Evolutionary conservation across 2,797 vertebrate genomes (phyloP).

Genomic region (Chromobotia macracanthus): DNA sequence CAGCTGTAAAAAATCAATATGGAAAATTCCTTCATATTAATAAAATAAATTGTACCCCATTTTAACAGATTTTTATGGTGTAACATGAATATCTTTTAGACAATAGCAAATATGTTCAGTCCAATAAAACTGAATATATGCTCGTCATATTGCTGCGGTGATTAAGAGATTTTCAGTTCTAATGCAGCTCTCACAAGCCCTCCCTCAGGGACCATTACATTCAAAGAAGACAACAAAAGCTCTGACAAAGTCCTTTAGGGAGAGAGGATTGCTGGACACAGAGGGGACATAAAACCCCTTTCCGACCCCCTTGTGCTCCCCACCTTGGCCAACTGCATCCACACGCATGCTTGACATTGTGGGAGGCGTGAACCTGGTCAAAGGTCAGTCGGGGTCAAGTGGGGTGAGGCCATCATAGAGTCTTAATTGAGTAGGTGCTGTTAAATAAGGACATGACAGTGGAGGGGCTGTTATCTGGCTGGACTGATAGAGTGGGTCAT

Average conservation of each 20-base stretch:
- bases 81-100: not conserved
- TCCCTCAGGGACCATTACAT: slow-evolving; percentile 70
- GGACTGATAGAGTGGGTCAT: slow-evolving; percentile 15
- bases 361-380: slow-evolving; percentile 56
- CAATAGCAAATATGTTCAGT: not conserved
- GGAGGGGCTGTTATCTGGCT: slow-evolving; percentile 44
- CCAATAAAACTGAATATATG: slow-evolving; percentile 23
- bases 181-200: slow-evolving; percentile 69
- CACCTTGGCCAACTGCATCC: slow-evolving; percentile 35
- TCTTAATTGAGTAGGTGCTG: slow-evolving; percentile 64
- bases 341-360: slow-evolving; percentile 57
- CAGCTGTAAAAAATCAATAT: no score
- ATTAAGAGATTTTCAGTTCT: slow-evolving; percentile 61
- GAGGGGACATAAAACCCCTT: slow-evolving; percentile 67
- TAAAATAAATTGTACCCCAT: no score
- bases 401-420: slow-evolving; percentile 61
- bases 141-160: slow-evolving; percentile 22
- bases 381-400: slow-evolving; percentile 63
- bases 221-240: slow-evolving; percentile 65
- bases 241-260: slow-evolving; percentile 73
- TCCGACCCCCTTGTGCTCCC: slow-evolving; percentile 57
- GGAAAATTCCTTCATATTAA: no score
- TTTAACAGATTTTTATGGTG: no score
- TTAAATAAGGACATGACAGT: slow-evolving; percentile 66
- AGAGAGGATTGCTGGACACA: slow-evolving; percentile 71